These are phyloP conservation scores for Callaeas wilsoni DNA, from an alignment of 2,113 vertebrate genomes.

Conservation along the genomic window DNA sequence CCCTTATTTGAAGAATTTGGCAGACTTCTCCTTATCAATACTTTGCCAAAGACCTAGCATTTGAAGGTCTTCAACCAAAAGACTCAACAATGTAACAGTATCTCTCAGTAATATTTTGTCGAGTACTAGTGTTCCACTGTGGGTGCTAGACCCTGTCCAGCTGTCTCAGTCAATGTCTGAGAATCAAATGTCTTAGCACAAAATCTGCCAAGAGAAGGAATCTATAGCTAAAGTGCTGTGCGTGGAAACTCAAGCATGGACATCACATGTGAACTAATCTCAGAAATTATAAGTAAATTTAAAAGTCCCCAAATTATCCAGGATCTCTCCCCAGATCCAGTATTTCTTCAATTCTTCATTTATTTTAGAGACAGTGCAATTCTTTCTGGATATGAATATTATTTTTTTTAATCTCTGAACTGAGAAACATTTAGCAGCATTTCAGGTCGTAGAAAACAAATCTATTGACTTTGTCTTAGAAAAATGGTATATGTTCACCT, in stretches of 20 bases:
- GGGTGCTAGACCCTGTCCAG: background rate
- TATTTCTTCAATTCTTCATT: background rate
- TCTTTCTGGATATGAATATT: background rate
- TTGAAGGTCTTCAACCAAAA: background rate
- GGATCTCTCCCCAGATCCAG: background rate
- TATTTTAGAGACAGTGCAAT: background rate
- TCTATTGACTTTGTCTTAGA: background rate
- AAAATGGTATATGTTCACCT: background rate
- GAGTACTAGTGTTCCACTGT: background rate
- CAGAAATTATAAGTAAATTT: background rate
- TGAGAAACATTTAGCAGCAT: background rate
- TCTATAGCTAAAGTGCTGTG: background rate
- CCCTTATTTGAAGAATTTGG: background rate
- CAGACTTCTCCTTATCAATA: background rate
- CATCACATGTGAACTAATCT: background rate
- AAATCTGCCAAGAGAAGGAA: background rate
- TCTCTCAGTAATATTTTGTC: background rate
- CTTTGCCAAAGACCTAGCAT: background rate
- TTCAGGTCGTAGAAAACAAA: background rate
- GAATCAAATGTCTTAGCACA: background rate
- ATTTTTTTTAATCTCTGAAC: background rate
- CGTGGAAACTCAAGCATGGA: background rate
- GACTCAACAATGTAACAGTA: background rate
- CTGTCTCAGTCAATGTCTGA: background rate
- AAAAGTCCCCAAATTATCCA: background rate